phyloP scores from a whole-genome alignment of 2,113 vertebrate genomes.

The Mystacornis crossleyi region DNA sequence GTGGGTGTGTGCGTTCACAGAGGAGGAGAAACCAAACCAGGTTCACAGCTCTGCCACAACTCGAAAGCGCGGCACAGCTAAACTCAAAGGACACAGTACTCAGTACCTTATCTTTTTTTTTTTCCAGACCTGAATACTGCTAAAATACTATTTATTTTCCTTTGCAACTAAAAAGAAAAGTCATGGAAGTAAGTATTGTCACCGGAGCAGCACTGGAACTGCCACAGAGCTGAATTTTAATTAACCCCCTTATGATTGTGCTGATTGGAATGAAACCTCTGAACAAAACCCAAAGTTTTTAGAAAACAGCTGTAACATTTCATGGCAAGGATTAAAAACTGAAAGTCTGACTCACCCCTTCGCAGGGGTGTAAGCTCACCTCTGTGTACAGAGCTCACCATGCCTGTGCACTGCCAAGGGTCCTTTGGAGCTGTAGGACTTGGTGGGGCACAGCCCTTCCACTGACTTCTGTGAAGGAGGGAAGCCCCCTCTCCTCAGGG shows the following conservation, averaged over 20 bases:
- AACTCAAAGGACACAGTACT: not conserved
- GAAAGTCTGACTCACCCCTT: not conserved
- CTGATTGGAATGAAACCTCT: not conserved
- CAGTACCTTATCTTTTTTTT: not conserved
- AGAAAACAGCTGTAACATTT: slow-evolving; percentile 16
- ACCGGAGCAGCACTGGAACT: not conserved
- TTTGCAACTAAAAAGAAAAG: not conserved
- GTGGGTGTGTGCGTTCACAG: slow-evolving; percentile 4
- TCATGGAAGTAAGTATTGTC: not conserved
- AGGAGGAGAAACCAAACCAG: slow-evolving; percentile 47
- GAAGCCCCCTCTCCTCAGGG: not conserved
- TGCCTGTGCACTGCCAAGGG: not conserved
- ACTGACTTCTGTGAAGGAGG: not conserved
- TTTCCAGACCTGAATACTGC: not conserved
- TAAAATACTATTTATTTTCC: not conserved
- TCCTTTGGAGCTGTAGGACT: not conserved
- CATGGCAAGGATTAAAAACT: not conserved
- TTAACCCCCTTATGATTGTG: not conserved
- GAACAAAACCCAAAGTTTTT: not conserved
- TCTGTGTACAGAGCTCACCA: not conserved
- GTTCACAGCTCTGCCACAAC: slow-evolving; percentile 20
- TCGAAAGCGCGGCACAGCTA: not conserved
- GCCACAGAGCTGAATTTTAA: not conserved
- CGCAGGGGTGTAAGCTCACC: not conserved
- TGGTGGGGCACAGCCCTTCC: not conserved